Conservation (phyloP, 2,113 vertebrate species). For the Brienomyrus longianalis region DNA sequence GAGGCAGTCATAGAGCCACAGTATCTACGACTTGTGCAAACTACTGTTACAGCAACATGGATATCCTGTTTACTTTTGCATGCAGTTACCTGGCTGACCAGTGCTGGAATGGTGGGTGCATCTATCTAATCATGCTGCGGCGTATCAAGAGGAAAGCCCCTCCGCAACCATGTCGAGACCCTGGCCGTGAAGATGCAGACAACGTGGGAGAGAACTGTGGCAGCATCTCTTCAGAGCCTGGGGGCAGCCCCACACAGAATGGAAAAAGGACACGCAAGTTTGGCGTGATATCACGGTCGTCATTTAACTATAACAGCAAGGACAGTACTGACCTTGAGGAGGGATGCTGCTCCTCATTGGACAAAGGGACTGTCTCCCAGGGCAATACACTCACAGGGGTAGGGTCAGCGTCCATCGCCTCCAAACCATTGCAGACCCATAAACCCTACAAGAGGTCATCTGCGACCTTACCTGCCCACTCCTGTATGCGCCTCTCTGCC, state of each 20-base stretch:
- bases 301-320: constrained; percentile 23
- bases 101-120: constrained; percentile 93
- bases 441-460: constrained; percentile 34
- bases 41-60: not conserved
- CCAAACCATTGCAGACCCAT: constrained; percentile 27
- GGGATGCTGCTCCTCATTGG: constrained; percentile 52
- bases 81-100: constrained; percentile 90
- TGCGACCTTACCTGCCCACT: constrained; percentile 43
- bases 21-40: not conserved
- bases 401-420: constrained; percentile 30
- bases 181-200: constrained; percentile 50
- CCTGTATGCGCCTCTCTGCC: constrained; percentile 57
- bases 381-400: constrained; percentile 25
- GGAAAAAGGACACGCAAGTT: constrained; percentile 84
- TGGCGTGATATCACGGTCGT: constrained; percentile 79
- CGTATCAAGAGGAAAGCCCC: constrained; percentile 89
- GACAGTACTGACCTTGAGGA: constrained; percentile 31
- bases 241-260: constrained; percentile 52
- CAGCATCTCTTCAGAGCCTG: constrained; percentile 47
- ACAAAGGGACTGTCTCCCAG: constrained; percentile 49
- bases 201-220: constrained; percentile 55
- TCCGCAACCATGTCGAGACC: constrained; percentile 63
- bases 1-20: not conserved
- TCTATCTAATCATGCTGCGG: constrained; percentile 94
- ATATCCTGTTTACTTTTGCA: not conserved